A percentile compares a stretch with the other conserved stretches of the same genome.
These are phyloP conservation scores for Genyomyrus donnyi DNA, from an alignment of 2,113 vertebrate genomes.

Conservation along the genomic window DNA sequence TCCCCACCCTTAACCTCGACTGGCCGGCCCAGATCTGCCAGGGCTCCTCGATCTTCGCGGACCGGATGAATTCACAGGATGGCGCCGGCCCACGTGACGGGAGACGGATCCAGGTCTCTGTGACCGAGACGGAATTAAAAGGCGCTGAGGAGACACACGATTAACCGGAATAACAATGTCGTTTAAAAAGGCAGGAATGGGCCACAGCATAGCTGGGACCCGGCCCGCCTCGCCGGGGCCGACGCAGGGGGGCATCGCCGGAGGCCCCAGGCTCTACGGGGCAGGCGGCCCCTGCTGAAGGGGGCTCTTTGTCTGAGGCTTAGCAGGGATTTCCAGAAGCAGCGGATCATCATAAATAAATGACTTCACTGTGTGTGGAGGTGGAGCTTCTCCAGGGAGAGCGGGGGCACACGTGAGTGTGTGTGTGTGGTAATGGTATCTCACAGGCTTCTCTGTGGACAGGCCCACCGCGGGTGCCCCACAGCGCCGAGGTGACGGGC, in stretches of 20 bases:
- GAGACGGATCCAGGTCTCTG: not conserved
- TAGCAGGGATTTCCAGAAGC: constrained; percentile 2
- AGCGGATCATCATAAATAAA: constrained; percentile 17
- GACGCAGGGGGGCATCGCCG: no score
- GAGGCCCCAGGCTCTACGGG: not conserved
- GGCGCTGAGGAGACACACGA: not conserved
- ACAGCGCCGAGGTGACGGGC: not conserved
- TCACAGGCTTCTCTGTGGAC: not conserved
- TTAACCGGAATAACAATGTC: not conserved
- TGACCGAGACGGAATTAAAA: not conserved
- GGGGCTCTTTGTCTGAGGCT: constrained; percentile 4
- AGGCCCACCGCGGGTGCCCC: not conserved
- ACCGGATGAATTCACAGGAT: not conserved
- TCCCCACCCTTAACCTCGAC: not conserved
- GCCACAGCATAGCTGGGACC: not conserved
- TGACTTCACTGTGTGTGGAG: not conserved
- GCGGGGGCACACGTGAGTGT: not conserved
- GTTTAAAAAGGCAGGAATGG: not conserved
- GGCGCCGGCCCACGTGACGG: not conserved
- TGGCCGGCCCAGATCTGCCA: not conserved
- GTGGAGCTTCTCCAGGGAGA: constrained; percentile 28
- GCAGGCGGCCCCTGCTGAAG: not conserved
- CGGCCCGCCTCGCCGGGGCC: not conserved
- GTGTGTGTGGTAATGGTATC: constrained; percentile 9
- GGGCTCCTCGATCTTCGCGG: not conserved